Evolutionary conservation across 2,797 vertebrate genomes (phyloP).

Genomic region (Arrhamphus sclerolepis): DNA sequence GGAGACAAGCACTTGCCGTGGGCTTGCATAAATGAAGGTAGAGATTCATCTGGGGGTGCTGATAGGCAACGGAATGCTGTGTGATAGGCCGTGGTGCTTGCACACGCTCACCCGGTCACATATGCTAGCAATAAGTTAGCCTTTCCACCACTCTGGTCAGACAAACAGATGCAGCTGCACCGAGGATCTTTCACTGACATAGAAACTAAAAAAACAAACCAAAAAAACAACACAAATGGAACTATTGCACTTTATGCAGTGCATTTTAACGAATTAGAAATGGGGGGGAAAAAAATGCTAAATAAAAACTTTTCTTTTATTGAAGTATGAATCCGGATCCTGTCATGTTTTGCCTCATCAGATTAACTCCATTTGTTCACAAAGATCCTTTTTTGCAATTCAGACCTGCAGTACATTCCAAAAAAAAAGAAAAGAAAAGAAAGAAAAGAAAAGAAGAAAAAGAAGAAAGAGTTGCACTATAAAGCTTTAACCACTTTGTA

Average conservation of each 20-base stretch:
- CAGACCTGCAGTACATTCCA: no score
- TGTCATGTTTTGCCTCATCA: no score
- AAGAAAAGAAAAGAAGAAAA: no score
- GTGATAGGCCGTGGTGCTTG: conserved; percentile 58
- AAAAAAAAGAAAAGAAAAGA: no score
- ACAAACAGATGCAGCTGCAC: conserved; percentile 53
- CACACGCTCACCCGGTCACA: conserved; percentile 73
- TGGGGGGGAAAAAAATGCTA: no score
- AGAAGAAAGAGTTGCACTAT: no score
- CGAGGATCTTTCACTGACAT: conserved; percentile 21
- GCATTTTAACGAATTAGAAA: no score
- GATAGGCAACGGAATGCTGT: conserved; percentile 50
- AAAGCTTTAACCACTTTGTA: no score
- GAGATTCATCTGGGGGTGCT: conserved; percentile 58
- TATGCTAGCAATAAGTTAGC: conserved; percentile 76
- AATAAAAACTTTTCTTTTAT: no score
- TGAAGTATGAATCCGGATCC: no score
- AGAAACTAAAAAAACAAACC: conserved; percentile 3
- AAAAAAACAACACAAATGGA: conserved; percentile 5
- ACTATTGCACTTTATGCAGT: background rate
- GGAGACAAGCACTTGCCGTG: conserved; percentile 62
- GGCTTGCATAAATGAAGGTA: conserved; percentile 77
- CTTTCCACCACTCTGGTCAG: conserved; percentile 50
- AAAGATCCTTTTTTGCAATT: no score
- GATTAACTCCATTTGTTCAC: no score